Evolutionary conservation across 2,113 vertebrate genomes (phyloP).

Genomic region (Laticauda laticaudata): DNA sequence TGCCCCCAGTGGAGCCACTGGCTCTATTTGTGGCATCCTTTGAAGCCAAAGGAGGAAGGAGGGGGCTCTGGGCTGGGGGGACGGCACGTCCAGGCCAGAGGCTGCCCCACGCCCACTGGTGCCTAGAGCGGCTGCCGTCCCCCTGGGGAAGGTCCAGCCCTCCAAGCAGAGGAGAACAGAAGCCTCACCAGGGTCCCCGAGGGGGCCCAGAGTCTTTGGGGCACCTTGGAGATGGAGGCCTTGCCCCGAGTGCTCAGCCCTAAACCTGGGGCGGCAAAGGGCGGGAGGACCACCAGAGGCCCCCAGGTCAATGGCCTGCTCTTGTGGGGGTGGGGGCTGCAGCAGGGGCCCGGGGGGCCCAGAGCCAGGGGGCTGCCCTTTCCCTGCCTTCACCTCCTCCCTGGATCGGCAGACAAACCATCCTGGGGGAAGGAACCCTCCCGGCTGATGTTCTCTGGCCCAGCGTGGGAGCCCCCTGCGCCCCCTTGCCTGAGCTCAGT

Average conservation of each 20-base stretch:
- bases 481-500: not conserved
- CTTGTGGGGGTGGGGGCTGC: not conserved
- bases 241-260: not conserved
- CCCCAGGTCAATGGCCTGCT: not conserved
- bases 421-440: too few species aligned
- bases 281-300: not conserved
- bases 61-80: not conserved
- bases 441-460: not conserved
- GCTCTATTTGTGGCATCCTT: not conserved
- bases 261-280: not conserved
- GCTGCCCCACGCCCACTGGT: not conserved
- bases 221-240: not conserved
- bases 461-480: not conserved
- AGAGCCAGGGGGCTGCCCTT: not conserved
- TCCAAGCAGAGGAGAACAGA: not conserved
- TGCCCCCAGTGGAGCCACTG: not conserved
- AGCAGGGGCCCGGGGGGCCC: not conserved
- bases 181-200: not conserved
- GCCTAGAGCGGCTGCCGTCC: not conserved
- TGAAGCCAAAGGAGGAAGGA: not conserved
- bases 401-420: not conserved
- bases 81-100: not conserved
- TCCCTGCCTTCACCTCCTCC: not conserved
- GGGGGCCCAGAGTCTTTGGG: not conserved
- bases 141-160: not conserved